Conservation (phyloP, 2,888 invertebrate genomes). For the Trachelus troglodyta region DNA sequence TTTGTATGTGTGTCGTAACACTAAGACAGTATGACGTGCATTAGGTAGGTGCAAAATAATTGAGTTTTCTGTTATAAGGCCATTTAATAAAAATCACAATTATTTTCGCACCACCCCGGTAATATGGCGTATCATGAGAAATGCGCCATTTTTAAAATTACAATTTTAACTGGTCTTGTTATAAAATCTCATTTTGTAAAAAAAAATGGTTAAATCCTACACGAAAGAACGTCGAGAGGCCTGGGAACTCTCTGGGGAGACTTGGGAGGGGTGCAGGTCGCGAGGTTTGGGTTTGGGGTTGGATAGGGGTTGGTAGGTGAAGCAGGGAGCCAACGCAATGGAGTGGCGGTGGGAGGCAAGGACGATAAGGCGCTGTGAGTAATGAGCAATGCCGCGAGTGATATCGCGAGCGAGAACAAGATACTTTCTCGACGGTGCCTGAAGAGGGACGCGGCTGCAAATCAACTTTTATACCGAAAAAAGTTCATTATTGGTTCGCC, state of each 20-base stretch:
- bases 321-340: constrained; percentile 37
- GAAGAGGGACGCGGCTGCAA: constrained; percentile 54
- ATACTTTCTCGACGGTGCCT: constrained; percentile 35
- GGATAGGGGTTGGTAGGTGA: constrained; percentile 32
- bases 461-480: constrained; percentile 63
- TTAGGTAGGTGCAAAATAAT: background rate
- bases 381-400: constrained; percentile 66
- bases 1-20: background rate
- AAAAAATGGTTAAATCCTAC: background rate
- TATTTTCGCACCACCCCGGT: too few species aligned
- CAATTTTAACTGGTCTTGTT: background rate
- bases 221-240: background rate
- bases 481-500: constrained; percentile 65
- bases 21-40: background rate
- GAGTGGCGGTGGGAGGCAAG: constrained; percentile 48
- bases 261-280: background rate
- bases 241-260: background rate
- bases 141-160: background rate
- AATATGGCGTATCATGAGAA: background rate
- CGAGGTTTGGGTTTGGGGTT: constrained; percentile 26
- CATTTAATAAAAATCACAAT: too few species aligned
- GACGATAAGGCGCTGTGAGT: constrained; percentile 64
- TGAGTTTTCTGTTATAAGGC: too few species aligned
- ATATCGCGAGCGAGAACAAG: constrained; percentile 59
- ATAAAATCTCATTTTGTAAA: background rate